Evolutionary conservation across 2,797 vertebrate genomes (phyloP).

Genomic region (Sternotherus odoratus): DNA sequence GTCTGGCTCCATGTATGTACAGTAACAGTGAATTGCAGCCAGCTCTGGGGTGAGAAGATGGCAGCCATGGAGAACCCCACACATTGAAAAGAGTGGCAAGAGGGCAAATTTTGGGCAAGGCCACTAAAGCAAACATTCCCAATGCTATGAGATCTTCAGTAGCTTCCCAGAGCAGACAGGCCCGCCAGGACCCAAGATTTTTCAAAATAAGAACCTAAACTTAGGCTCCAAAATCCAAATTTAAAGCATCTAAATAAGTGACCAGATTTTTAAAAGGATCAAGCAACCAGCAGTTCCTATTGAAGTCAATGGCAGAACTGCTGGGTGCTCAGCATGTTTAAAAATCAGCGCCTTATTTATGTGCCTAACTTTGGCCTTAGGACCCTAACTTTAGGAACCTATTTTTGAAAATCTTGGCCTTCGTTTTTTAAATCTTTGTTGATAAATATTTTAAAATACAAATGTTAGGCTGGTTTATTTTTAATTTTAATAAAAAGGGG

Average conservation of each 20-base stretch:
- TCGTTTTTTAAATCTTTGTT: neutral
- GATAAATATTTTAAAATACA: neutral
- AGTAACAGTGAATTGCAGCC: neutral
- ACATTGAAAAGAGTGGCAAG: neutral
- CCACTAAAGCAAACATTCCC: neutral
- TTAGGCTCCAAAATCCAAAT: neutral
- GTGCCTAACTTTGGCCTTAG: too few relatives aligned
- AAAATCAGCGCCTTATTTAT: neutral
- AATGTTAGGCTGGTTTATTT: neutral
- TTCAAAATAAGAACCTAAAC: neutral
- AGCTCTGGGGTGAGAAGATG: neutral
- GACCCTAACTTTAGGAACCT: neutral
- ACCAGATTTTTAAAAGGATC: neutral
- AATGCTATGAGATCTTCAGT: neutral
- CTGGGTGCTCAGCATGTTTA: neutral
- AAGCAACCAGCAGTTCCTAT: neutral
- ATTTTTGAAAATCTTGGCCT: neutral
- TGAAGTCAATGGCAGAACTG: neutral
- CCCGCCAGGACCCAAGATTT: neutral
- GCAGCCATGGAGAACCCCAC: neutral
- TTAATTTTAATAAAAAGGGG: neutral
- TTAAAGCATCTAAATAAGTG: neutral
- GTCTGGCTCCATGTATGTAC: neutral
- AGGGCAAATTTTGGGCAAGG: neutral
- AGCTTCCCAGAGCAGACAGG: neutral